These are phyloP conservation scores for Ploceus nigricollis DNA, from an alignment of 2,113 vertebrate genomes.

Conservation along the genomic window DNA sequence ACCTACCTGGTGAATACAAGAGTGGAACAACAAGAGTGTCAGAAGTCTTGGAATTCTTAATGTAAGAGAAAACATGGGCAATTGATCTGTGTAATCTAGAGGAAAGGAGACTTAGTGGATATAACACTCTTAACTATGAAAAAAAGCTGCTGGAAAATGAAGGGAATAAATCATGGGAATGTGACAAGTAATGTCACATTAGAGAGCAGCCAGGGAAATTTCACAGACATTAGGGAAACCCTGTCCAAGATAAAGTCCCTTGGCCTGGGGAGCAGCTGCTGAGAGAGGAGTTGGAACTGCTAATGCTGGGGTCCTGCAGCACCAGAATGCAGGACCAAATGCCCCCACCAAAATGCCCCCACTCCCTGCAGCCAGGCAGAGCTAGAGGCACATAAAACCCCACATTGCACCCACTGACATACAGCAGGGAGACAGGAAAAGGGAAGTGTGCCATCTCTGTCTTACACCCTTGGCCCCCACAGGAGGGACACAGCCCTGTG, in stretches of 20 bases:
- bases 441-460: background rate
- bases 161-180: conserved; percentile 2
- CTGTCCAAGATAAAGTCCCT: background rate
- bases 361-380: background rate
- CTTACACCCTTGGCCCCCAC: accelerated
- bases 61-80: background rate
- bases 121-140: background rate
- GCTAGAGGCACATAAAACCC: background rate
- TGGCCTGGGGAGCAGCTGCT: background rate
- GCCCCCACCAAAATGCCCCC: background rate
- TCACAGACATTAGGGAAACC: background rate
- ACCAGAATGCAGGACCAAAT: no score
- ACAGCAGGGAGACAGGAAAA: background rate
- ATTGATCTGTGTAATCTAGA: background rate
- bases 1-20: background rate
- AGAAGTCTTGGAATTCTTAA: background rate
- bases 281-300: background rate
- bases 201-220: background rate
- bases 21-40: background rate
- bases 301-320: accelerated
- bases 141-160: background rate
- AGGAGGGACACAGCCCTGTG: background rate
- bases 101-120: background rate
- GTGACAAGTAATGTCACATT: conserved; percentile 16
- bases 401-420: background rate